Evolutionary conservation across 2,113 vertebrate genomes (phyloP).

Genomic region (Ptyas mucosa): DNA sequence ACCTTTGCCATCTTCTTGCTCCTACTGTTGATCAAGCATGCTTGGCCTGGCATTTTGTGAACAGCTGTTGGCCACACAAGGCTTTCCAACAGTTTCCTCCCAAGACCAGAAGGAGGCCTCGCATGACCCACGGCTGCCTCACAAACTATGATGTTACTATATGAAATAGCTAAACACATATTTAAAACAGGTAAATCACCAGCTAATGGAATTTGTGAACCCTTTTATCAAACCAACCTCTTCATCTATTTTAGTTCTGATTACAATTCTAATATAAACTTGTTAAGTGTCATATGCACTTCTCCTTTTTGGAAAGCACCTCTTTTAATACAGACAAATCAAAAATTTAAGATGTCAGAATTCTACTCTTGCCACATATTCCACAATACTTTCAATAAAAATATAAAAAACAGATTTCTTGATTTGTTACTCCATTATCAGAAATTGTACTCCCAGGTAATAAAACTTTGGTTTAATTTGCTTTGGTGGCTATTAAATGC

Average conservation of each 20-base stretch:
- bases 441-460: neutral
- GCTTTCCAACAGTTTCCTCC: neutral
- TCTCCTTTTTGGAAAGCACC: too few species aligned
- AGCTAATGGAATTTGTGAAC: neutral
- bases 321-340: neutral
- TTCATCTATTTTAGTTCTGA: neutral
- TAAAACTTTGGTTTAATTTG: neutral
- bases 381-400: neutral
- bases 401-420: neutral
- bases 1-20: neutral
- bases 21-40: neutral
- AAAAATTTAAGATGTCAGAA: conserved; percentile 13
- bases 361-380: neutral
- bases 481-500: neutral
- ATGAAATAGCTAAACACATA: neutral
- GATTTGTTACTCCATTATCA: neutral
- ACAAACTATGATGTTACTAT: neutral
- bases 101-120: neutral
- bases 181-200: neutral
- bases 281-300: neutral
- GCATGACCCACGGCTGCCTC: neutral
- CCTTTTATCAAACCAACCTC: neutral
- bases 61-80: neutral
- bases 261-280: neutral
- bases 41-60: neutral